Evolutionary conservation across 2,888 invertebrate species (phyloP).

Genomic region (Tiphia femorata): DNA sequence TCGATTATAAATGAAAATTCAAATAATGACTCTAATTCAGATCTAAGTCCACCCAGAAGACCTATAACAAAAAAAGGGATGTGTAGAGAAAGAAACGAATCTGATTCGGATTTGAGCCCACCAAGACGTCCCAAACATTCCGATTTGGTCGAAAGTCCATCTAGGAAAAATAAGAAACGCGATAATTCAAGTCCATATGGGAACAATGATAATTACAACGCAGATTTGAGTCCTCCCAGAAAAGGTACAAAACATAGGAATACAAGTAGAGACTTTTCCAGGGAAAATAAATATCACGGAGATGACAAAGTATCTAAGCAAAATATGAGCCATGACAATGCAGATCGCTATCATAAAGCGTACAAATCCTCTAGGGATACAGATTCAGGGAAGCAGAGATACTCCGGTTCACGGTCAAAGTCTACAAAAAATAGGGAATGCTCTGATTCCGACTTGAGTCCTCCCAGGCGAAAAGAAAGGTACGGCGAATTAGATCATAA

Average conservation of each 20-base stretch:
- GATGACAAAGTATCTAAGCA: constrained; percentile 15
- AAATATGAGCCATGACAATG: constrained; percentile 42
- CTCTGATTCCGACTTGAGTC: constrained; percentile 46
- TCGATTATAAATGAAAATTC: background rate
- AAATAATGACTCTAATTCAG: constrained; percentile 42
- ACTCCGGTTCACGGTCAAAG: no score
- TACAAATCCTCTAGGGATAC: background rate
- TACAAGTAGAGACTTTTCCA: no score
- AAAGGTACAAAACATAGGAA: constrained; percentile 32
- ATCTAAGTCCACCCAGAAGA: constrained; percentile 56
- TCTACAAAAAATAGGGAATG: constrained; percentile 20
- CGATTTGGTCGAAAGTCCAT: constrained; percentile 36
- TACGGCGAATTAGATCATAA: no score
- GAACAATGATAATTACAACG: constrained; percentile 32
- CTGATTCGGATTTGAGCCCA: constrained; percentile 65
- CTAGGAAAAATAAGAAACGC: constrained; percentile 23
- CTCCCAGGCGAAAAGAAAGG: no score
- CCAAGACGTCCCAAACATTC: constrained; percentile 43
- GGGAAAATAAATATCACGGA: no score
- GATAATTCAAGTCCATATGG: constrained; percentile 51
- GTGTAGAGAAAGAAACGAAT: constrained; percentile 36
- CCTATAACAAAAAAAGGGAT: constrained; percentile 16
- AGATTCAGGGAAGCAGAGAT: constrained; percentile 11
- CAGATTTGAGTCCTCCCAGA: constrained; percentile 58
- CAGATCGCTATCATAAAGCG: constrained; percentile 11